A percentile compares a stretch with the other conserved stretches of the same genome.
Evolutionary conservation across 2,888 invertebrate species (phyloP).

Genomic region (Bellardia bayeri): DNA sequence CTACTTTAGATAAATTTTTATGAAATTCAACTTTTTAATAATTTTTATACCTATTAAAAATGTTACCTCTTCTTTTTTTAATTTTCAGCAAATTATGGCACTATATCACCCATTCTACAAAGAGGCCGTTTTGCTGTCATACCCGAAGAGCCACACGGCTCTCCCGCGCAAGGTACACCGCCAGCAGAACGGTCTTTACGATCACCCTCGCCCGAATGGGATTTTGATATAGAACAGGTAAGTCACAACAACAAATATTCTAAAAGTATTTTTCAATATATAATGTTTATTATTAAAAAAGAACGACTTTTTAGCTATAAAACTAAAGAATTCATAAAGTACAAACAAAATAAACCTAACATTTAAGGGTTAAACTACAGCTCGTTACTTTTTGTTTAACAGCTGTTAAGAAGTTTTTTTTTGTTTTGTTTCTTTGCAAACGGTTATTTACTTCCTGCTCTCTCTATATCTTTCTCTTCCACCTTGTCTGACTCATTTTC

Average conservation of each 20-base stretch:
- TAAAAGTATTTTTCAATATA: background rate
- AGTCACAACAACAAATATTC: slow-evolving; percentile 67
- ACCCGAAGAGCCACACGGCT: slow-evolving; percentile 85
- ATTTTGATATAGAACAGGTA: slow-evolving; percentile 84
- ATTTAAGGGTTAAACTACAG: slow-evolving; percentile 9
- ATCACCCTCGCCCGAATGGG: slow-evolving; percentile 84
- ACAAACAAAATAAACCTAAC: background rate
- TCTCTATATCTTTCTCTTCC: background rate
- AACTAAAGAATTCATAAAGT: background rate
- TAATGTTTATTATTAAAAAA: background rate
- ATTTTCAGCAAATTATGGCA: slow-evolving; percentile 83
- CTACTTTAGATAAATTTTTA: no score
- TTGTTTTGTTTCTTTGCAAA: no score
- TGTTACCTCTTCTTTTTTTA: slow-evolving; percentile 6
- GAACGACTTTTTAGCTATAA: slow-evolving; percentile 38
- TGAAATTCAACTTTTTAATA: background rate
- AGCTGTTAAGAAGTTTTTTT: slow-evolving; percentile 11
- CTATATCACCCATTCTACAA: slow-evolving; percentile 84
- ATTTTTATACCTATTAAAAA: background rate
- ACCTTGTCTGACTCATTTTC: slow-evolving; percentile 8
- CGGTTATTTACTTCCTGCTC: background rate
- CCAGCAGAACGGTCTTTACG: slow-evolving; percentile 78
- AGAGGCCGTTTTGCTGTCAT: slow-evolving; percentile 84
- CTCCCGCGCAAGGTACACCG: slow-evolving; percentile 81
- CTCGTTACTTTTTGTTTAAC: background rate